phyloP scores from a whole-genome alignment of 2,113 vertebrate species.

The Tragulus kanchil region DNA sequence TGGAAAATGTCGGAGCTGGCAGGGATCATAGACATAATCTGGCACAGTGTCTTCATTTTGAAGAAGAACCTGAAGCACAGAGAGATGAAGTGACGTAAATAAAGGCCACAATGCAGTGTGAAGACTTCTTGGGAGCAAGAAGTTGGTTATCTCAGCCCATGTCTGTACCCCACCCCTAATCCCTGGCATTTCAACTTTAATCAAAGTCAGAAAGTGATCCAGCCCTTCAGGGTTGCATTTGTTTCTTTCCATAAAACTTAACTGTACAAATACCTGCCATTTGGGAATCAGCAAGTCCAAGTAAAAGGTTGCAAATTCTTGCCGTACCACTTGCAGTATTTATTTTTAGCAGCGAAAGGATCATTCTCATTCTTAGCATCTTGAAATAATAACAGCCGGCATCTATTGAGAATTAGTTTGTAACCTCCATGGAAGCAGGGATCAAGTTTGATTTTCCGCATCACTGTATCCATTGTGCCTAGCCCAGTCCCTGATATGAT shows the following conservation, averaged over 20 bases:
- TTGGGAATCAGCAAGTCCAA: background rate
- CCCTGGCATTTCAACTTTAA: background rate
- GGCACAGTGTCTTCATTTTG: background rate
- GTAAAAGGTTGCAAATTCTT: background rate
- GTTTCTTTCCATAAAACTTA: background rate
- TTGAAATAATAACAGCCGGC: slow-evolving; percentile 47
- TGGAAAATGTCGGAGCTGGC: background rate
- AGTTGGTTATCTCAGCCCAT: background rate
- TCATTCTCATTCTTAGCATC: slow-evolving; percentile 10
- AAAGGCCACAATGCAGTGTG: background rate
- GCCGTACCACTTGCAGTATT: background rate
- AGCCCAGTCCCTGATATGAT: background rate
- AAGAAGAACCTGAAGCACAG: background rate
- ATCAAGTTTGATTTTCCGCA: background rate
- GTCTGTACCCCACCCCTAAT: background rate
- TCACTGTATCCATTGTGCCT: background rate
- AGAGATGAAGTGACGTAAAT: background rate
- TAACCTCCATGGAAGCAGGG: slow-evolving; percentile 12
- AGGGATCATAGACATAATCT: background rate
- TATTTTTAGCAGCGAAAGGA: slow-evolving; percentile 18
- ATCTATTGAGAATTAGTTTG: slow-evolving; percentile 49
- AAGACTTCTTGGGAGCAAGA: background rate
- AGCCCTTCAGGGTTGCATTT: background rate
- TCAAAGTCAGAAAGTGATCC: background rate
- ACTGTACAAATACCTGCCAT: background rate